Evolutionary conservation across 2,113 vertebrate species (phyloP), one percentile per base, ranked within the genome.

Genomic region (Nansenia antarctica): DNA sequence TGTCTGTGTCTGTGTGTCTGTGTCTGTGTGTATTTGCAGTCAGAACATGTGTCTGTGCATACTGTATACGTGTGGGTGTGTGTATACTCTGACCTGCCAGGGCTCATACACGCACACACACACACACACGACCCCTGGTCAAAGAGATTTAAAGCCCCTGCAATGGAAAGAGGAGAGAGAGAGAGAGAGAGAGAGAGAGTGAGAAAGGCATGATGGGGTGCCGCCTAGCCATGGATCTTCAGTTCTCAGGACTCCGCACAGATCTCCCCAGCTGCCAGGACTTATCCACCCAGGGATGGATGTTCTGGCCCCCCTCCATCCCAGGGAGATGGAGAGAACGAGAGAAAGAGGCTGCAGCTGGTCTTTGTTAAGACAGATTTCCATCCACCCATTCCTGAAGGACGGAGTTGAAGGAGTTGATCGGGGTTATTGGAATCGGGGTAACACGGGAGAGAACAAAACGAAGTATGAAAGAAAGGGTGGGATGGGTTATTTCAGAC

Each of bases 211-310:
- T n/a, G n/a, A n/a, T n/a, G n/a, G n/a, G n/a, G n/a, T n/a, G n/a
- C n/a, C n/a, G n/a, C n/a, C n/a, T n/a, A 55, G 24, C 12, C 26
- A 27, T 55, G 53, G 53, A 47, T 47, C 14, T 47, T n/a, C 42
- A 18, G 42, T 47, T 47, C 42, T n/a, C 42, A 47, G 14, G 14
- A 18, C 42, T 47, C n/a, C 42, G 14, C 42, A n/a, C 42, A 47
- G 42, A 47, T 47, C 42, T n/a, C 42, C 42, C 42, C 42, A 47
- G 42, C 42, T 47, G 42, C 42, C 42, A 3, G 7, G 15, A 14
- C 53, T 55, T 55, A 55, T 55, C 53, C 26, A 27, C 26, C 53
- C 53, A 55, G 53, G 53, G 26, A 55, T 55, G 26, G 27, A 22
- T 55, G 22, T 24, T 24, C 53, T 55, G 53, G 53, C 53, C 53